These are phyloP conservation scores for Oryzias melastigma DNA, from an alignment of 2,113 vertebrate species.

Conservation along the genomic window DNA sequence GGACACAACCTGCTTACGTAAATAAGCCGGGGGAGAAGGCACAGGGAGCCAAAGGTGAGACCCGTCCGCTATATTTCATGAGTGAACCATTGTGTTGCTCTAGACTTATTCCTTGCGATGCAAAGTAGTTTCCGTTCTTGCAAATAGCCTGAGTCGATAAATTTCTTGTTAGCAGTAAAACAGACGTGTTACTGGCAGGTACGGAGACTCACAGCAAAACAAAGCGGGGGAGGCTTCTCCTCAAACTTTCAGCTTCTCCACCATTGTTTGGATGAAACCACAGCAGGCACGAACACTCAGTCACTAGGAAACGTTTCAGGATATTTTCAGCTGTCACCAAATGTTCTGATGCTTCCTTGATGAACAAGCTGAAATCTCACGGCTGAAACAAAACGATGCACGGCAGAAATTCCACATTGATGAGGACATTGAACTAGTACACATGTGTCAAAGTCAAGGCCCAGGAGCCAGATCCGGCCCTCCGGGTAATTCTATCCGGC, in stretches of 20 bases:
- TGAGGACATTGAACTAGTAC: too few species aligned
- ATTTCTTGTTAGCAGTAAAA: slow-evolving; percentile 59
- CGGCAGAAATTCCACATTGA: too few species aligned
- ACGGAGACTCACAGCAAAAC: slow-evolving; percentile 25
- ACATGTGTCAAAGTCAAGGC: too few species aligned
- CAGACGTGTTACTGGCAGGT: slow-evolving; percentile 46
- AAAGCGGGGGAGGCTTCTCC: slow-evolving; percentile 34
- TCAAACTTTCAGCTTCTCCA: not conserved
- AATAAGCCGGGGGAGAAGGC: slow-evolving; percentile 67
- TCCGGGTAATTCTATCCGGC: too few species aligned
- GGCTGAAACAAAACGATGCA: too few species aligned
- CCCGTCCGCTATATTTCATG: slow-evolving; percentile 73
- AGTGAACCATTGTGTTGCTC: slow-evolving; percentile 69
- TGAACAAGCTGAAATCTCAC: too few species aligned
- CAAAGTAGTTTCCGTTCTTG: slow-evolving; percentile 71
- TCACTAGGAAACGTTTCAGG: not conserved
- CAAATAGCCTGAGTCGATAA: slow-evolving; percentile 56
- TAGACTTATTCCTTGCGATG: slow-evolving; percentile 65
- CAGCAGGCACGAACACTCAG: slow-evolving; percentile 3
- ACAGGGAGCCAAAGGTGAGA: slow-evolving; percentile 71
- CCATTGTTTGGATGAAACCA: slow-evolving; percentile 15
- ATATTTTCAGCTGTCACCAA: not conserved
- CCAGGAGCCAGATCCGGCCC: too few species aligned
- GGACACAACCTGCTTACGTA: slow-evolving; percentile 72
- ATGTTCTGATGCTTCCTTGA: not conserved